phyloP scores from a whole-genome alignment of 2,797 vertebrate genomes.

The Darevskia mixta region DNA sequence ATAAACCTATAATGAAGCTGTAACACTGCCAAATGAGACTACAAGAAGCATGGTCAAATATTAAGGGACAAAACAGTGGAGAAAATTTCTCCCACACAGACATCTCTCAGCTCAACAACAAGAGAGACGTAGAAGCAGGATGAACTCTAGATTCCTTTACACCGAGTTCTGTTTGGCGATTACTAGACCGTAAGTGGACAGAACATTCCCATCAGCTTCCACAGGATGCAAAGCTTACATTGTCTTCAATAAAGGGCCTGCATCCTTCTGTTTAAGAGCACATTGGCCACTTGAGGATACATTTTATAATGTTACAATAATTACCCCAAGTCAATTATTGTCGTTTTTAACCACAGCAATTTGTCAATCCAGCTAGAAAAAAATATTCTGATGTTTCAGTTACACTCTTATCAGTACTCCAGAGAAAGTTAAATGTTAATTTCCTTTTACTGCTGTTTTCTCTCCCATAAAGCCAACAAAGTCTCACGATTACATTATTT shows the following conservation, averaged over 20 bases:
- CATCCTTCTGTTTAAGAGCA: not conserved
- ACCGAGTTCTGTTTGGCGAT: not conserved
- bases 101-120: accelerated
- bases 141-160: not conserved
- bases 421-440: conserved; percentile 34
- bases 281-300: not conserved
- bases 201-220: not conserved
- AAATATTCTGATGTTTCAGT: not conserved
- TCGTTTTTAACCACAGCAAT: not conserved
- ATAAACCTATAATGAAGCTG: not conserved
- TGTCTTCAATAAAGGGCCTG: not conserved
- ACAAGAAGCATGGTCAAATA: not conserved
- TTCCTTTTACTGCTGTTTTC: conserved; percentile 22
- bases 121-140: accelerated
- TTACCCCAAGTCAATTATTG: not conserved
- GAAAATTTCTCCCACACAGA: not conserved
- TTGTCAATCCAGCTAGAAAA: not conserved
- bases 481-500: conserved; percentile 15
- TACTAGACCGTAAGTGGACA: not conserved
- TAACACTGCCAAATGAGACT: not conserved
- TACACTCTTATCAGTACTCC: not conserved
- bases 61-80: not conserved
- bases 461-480: conserved; percentile 24
- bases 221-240: not conserved
- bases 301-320: conserved; percentile 15